phyloP scores from a whole-genome alignment of 2,888 invertebrate species.

The Uloborus plumipes region DNA sequence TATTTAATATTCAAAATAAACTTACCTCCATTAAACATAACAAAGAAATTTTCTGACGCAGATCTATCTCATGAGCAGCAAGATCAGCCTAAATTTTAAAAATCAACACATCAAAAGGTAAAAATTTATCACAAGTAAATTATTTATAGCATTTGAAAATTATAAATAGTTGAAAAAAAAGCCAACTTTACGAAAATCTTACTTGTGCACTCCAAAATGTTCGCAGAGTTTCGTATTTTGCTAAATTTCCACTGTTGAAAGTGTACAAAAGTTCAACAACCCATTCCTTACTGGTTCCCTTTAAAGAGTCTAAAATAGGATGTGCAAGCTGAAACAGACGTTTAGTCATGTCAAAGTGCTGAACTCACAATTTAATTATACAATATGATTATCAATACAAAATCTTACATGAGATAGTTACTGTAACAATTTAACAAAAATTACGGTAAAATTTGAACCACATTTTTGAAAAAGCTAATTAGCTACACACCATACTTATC shows the following conservation, averaged over 20 bases:
- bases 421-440: too few species aligned
- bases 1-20: not conserved
- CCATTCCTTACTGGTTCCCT: constrained; percentile 88
- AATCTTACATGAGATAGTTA: too few species aligned
- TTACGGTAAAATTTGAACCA: too few species aligned
- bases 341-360: too few species aligned
- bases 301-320: constrained; percentile 88
- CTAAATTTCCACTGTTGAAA: constrained; percentile 87
- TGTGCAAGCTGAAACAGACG: constrained; percentile 83
- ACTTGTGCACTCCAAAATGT: constrained; percentile 79
- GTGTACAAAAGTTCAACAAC: constrained; percentile 84
- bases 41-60: constrained; percentile 93
- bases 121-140: not conserved
- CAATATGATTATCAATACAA: too few species aligned
- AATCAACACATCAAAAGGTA: not conserved
- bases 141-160: not conserved
- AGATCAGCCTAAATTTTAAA: constrained; percentile 82
- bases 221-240: constrained; percentile 81
- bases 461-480: too few species aligned
- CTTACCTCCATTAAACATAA: constrained; percentile 93
- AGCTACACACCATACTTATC: too few species aligned
- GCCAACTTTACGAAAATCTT: constrained; percentile 65
- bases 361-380: too few species aligned
- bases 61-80: constrained; percentile 82
- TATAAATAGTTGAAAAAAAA: not conserved